Conservation (phyloP, 2,113 vertebrate species). For the Lophotis ruficrista region DNA sequence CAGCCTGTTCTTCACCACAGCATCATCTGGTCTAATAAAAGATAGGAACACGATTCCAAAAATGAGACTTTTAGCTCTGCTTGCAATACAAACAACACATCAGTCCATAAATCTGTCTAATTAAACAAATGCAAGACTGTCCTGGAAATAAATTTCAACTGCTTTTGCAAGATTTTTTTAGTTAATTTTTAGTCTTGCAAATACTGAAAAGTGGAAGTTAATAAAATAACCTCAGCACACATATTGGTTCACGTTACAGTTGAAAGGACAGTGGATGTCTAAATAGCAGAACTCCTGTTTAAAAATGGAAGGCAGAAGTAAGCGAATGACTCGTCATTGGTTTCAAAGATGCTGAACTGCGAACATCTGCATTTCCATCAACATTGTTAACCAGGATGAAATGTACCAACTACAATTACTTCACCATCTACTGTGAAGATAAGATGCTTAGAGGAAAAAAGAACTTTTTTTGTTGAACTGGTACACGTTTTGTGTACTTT, state of each 20-base stretch:
- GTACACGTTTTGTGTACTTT: neutral
- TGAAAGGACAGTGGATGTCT: neutral
- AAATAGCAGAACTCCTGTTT: conserved; percentile 52
- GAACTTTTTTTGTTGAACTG: neutral
- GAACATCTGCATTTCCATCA: conserved; percentile 26
- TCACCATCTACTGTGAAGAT: neutral
- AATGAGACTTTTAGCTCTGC: neutral
- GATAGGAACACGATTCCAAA: neutral
- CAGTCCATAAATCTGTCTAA: neutral
- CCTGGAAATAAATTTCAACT: neutral
- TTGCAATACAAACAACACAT: neutral
- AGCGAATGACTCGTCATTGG: neutral
- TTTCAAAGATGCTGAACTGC: conserved; percentile 28
- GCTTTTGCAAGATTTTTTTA: neutral
- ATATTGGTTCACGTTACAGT: neutral
- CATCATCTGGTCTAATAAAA: conserved; percentile 21
- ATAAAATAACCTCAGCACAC: neutral
- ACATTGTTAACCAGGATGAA: neutral
- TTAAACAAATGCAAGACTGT: neutral
- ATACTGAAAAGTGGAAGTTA: conserved; percentile 40
- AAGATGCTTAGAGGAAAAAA: neutral
- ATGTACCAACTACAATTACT: neutral
- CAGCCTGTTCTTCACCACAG: neutral
- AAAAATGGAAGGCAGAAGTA: conserved; percentile 65
- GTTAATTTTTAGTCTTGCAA: neutral